Evolutionary conservation across 30 jellyfish, hydroid and myxozoan species (phyloP).

Genomic region (Hydractinia echinata): DNA sequence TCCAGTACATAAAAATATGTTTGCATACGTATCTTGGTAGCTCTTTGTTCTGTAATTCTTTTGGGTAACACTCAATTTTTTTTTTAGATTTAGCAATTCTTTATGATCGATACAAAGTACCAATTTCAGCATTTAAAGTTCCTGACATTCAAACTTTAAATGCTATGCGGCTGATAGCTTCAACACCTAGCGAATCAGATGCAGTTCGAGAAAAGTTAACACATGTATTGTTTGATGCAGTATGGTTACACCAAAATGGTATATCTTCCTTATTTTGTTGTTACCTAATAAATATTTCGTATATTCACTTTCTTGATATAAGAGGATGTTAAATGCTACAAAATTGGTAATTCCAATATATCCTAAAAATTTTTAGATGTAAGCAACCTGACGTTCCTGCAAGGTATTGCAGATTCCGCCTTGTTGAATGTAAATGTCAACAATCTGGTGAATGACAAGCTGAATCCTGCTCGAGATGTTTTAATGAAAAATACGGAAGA

Average conservation of each 20-base stretch:
- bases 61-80: not conserved
- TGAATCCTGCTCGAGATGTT: conserved; percentile 47
- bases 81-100: conserved; percentile 63
- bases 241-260: conserved; percentile 91
- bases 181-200: conserved; percentile 63
- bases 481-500: conserved; percentile 64
- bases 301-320: not conserved
- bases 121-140: conserved; percentile 53
- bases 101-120: conserved; percentile 55
- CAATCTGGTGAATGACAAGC: conserved; percentile 45
- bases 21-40: not conserved
- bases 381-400: conserved; percentile 53
- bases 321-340: not conserved
- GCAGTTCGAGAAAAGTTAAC: conserved; percentile 54
- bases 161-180: conserved; percentile 88
- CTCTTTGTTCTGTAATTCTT: too few relatives aligned
- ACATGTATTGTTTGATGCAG: conserved; percentile 60
- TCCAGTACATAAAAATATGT: not conserved
- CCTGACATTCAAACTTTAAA: conserved; percentile 71
- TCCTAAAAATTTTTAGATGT: conserved; percentile 43
- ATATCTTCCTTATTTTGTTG: not conserved
- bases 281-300: not conserved
- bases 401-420: conserved; percentile 40
- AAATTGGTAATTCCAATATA: not conserved
- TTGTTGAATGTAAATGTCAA: conserved; percentile 46